Conservation (phyloP, 1,140 invertebrate genomes). For the Aradophagus sp. region DNA sequence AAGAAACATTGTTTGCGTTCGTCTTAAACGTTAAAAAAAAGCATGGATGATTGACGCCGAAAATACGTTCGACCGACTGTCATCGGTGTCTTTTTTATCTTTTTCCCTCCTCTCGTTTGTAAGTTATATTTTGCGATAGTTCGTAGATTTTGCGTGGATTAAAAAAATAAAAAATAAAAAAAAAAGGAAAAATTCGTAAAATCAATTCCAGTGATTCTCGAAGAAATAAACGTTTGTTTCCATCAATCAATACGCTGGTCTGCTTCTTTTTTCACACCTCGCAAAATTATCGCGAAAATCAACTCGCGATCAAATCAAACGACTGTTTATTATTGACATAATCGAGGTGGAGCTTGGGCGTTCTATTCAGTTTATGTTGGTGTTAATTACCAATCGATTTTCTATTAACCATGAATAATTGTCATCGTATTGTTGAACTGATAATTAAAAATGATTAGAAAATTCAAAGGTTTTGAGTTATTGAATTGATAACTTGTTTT, state of each 20-base stretch:
- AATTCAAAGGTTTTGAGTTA: too few species aligned
- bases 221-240: constrained; percentile 46
- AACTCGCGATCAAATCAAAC: too few species aligned
- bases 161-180: too few species aligned
- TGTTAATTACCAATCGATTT: too few species aligned
- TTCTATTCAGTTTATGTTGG: too few species aligned
- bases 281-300: too few species aligned
- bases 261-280: neutral
- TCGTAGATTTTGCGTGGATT: constrained; percentile 44
- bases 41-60: constrained; percentile 38
- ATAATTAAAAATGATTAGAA: too few species aligned
- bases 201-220: constrained; percentile 30
- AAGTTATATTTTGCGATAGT: constrained; percentile 30
- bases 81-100: constrained; percentile 13
- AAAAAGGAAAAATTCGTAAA: constrained; percentile 30
- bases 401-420: too few species aligned
- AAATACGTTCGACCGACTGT: constrained; percentile 19
- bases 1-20: neutral
- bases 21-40: constrained; percentile 1
- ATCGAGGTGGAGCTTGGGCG: too few species aligned
- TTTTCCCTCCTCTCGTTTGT: constrained; percentile 12
- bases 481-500: too few species aligned
- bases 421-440: too few species aligned
- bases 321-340: too few species aligned
- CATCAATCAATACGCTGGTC: constrained; percentile 23